Evolutionary conservation across 2,888 invertebrate species (phyloP), one percentile per base, ranked within the genome.

Genomic region (Athalia rosae): DNA sequence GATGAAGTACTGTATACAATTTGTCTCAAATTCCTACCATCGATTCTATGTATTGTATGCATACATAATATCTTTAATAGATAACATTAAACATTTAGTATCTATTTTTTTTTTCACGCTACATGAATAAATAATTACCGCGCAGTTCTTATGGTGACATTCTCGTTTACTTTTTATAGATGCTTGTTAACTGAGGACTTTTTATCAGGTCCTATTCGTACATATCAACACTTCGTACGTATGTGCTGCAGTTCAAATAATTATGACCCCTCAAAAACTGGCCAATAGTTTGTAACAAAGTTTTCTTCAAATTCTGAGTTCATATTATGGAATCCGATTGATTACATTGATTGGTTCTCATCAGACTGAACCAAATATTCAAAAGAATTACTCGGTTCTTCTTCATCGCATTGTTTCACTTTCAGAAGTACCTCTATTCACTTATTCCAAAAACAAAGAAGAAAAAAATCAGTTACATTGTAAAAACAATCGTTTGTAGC

Each of bases 91-190:
- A 74, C 73, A 74, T 74, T 74, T 9, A 59, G 3, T 13, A 53
- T 50, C 56, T 53, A 28, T 43, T 11, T 45, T 45, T 69, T 28
- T 28, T 66, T 66, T 47, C 13, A 69, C 47, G 8, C 6, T 59
- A 74, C 61, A 59, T 47, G 59, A 61, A 11, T 13, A 7, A 15
- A 7, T 50, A 58, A 45, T 74, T 47, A 74, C 73, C 74, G 73
- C 61, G 48, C 73, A 74, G 73, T 74, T 61, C 73, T 74, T 61
- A 53, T 61, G 59, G 61, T 74, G 61, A 74, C 73, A 61, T 74
- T 74, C 73, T 61, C 61, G 45, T 61, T 61, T 48, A 47, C 43
- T 15, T 7, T 11, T 13, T 3, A n/a, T 64, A 3, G 13, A 28
- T 67, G 7, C 62, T 41, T n/a, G n/a, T 62, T 9, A 28, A 9